A percentile compares a stretch with the other conserved stretches of the same genome.
Evolutionary conservation across 2,797 vertebrate genomes (phyloP).

Genomic region (Hapalemur alaotrensis): DNA sequence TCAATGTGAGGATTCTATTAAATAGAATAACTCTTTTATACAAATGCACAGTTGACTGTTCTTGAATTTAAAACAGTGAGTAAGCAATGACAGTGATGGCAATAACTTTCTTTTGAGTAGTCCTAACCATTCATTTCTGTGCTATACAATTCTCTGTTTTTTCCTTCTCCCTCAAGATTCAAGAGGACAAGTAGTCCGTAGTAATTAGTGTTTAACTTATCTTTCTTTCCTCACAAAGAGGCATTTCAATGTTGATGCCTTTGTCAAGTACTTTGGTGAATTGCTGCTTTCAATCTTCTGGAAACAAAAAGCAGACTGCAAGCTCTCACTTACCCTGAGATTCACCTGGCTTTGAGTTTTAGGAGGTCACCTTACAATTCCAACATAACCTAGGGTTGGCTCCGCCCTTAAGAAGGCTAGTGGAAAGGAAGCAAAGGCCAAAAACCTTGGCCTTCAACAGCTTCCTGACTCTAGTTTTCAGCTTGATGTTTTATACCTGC

Average conservation of each 20-base stretch:
- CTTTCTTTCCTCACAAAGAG: conserved; percentile 13
- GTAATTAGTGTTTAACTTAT: background rate
- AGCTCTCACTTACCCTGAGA: background rate
- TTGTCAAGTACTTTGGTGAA: background rate
- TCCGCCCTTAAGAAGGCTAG: background rate
- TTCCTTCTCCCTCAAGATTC: background rate
- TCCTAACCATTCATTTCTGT: background rate
- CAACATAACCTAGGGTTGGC: background rate
- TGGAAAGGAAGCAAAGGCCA: background rate
- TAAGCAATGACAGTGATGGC: background rate
- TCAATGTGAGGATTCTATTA: background rate
- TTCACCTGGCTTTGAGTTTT: background rate
- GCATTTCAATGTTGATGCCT: background rate
- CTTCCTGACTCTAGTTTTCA: background rate
- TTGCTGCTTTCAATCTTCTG: background rate
- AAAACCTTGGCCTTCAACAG: background rate
- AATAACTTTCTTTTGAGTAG: background rate
- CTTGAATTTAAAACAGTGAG: background rate
- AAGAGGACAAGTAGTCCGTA: background rate
- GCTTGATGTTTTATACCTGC: background rate
- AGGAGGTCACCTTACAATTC: background rate
- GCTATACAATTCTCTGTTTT: background rate
- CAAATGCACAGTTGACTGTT: background rate
- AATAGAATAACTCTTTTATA: background rate
- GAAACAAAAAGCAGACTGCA: background rate